phyloP scores from a whole-genome alignment of 2,888 invertebrate genomes.

The Tetheella fluctuosa region DNA sequence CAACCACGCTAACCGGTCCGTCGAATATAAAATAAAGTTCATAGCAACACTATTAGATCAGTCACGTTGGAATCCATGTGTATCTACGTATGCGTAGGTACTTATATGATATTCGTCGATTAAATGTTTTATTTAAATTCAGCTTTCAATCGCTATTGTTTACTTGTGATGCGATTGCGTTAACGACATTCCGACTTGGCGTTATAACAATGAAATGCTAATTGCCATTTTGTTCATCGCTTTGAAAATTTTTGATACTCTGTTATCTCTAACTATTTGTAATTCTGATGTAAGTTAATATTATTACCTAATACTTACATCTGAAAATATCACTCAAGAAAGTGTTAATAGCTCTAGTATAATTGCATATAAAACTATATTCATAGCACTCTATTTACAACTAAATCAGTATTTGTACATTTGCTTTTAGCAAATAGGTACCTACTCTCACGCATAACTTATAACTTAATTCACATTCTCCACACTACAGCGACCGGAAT shows the following conservation, averaged over 20 bases:
- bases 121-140: slow-evolving; percentile 4
- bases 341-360: neutral
- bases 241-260: slow-evolving; percentile 2
- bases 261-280: neutral
- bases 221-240: slow-evolving; percentile 3
- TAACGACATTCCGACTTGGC: neutral
- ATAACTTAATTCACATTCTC: neutral
- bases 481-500: neutral
- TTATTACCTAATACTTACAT: too few species aligned
- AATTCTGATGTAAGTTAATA: neutral
- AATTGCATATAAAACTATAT: neutral
- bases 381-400: neutral
- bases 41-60: neutral
- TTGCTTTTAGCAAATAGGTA: neutral
- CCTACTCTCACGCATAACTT: neutral
- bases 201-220: slow-evolving; percentile 6
- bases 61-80: slow-evolving; percentile 1
- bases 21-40: neutral
- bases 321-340: too few species aligned
- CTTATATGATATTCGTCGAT: neutral
- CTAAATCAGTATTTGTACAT: neutral
- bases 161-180: neutral
- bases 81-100: slow-evolving; percentile 3
- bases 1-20: too few species aligned
- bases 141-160: slow-evolving; percentile 3